Conservation (phyloP, 2,113 vertebrate species). For the Pagrus major region DNA sequence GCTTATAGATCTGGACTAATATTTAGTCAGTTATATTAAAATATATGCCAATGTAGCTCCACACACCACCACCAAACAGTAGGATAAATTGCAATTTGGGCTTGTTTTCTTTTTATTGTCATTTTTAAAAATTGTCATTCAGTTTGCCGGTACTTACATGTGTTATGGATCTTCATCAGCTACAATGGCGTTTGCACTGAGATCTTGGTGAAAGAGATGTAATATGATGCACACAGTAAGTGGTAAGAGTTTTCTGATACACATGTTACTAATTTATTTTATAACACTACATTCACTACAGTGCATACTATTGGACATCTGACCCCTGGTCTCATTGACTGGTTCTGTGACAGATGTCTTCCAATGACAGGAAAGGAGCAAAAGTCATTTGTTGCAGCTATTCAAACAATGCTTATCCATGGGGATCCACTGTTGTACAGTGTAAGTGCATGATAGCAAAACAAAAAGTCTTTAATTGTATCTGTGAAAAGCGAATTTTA, state of each 20-base stretch:
- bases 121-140: conserved; percentile 66
- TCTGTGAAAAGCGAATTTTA: conserved; percentile 91
- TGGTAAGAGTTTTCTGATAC: conserved; percentile 85
- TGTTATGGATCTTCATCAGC: conserved; percentile 86
- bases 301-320: conserved; percentile 59
- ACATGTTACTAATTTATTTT: conserved; percentile 97
- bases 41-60: conserved; percentile 85
- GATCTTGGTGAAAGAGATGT: conserved; percentile 87
- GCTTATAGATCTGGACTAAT: conserved; percentile 92
- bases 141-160: conserved; percentile 81
- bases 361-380: conserved; percentile 77
- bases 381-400: conserved; percentile 60
- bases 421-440: conserved; percentile 91
- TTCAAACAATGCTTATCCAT: conserved; percentile 87
- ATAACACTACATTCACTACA: conserved; percentile 78
- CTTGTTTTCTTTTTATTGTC: conserved; percentile 40
- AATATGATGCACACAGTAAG: conserved; percentile 85
- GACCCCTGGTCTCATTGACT: conserved; percentile 48
- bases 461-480: conserved; percentile 84
- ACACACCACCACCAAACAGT: conserved; percentile 78
- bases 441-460: conserved; percentile 89
- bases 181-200: conserved; percentile 95
- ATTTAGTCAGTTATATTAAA: conserved; percentile 87
- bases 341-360: conserved; percentile 54
- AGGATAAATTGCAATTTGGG: conserved; percentile 66